phyloP scores from a whole-genome alignment of 2,113 vertebrate genomes.

The Equus quagga region DNA sequence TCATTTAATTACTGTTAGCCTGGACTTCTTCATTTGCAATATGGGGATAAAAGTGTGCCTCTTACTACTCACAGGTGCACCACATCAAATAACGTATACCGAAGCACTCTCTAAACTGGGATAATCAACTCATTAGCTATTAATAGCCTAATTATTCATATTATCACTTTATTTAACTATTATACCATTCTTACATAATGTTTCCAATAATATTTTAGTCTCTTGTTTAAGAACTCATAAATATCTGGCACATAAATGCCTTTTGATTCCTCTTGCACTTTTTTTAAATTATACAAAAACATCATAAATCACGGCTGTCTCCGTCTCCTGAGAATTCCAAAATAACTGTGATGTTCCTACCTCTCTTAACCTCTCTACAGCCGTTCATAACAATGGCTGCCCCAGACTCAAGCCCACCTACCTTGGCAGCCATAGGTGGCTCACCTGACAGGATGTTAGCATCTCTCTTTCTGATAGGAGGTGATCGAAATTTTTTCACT shows the following conservation, averaged over 20 bases:
- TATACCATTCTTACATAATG: neutral
- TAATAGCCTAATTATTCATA: slow-evolving; percentile 13
- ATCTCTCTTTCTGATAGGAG: neutral
- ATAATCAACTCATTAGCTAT: neutral
- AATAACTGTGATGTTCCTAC: neutral
- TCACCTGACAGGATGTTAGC: neutral
- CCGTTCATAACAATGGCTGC: neutral
- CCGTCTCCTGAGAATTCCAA: neutral
- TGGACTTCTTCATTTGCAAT: neutral
- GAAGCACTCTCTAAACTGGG: neutral
- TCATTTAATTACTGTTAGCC: neutral
- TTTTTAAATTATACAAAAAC: neutral
- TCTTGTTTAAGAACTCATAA: neutral
- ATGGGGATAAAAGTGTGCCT: neutral
- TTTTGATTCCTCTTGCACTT: neutral
- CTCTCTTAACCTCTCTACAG: neutral
- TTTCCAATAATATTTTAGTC: neutral
- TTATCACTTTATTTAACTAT: neutral
- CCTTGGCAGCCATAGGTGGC: neutral
- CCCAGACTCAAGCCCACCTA: neutral
- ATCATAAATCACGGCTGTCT: neutral
- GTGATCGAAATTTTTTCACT: neutral
- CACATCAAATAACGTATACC: neutral
- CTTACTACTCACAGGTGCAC: neutral
- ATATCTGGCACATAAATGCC: neutral